Conservation (phyloP, 2,888 invertebrate genomes). For the Acronicta alni region DNA sequence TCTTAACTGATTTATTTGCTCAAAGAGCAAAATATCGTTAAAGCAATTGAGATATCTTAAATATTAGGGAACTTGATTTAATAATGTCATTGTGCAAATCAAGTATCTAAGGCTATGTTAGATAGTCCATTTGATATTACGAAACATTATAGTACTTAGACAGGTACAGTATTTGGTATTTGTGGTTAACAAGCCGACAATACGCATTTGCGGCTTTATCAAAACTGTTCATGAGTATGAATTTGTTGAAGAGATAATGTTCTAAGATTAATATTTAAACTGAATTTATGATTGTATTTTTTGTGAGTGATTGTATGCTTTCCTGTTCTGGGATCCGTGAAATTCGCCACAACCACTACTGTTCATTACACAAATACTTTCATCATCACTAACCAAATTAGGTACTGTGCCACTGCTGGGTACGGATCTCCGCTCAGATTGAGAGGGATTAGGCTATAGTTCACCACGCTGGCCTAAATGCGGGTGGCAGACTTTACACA, state of each 20-base stretch:
- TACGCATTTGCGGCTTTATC: constrained; percentile 49
- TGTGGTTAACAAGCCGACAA: constrained; percentile 57
- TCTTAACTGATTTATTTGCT: neutral
- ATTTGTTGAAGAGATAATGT: no score
- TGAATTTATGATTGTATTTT: neutral
- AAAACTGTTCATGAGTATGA: constrained; percentile 27
- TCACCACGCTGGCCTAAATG: no score
- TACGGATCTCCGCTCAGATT: no score
- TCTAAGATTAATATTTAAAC: no score
- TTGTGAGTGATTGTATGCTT: neutral
- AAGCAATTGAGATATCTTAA: constrained; percentile 1
- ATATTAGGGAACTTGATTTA: constrained; percentile 8
- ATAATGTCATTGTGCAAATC: constrained; percentile 1
- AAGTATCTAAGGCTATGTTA: constrained; percentile 6
- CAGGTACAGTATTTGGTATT: constrained; percentile 52
- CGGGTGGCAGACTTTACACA: no score
- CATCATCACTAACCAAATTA: no score
- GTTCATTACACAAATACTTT: no score
- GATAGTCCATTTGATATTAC: constrained; percentile 38
- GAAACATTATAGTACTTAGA: constrained; percentile 35
- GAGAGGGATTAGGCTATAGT: no score
- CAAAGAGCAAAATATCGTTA: neutral
- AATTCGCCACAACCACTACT: no score
- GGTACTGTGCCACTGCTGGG: no score
- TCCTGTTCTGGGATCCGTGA: no score